phyloP scores from a whole-genome alignment of 2,888 invertebrate genomes.

The Synergus umbraculus region DNA sequence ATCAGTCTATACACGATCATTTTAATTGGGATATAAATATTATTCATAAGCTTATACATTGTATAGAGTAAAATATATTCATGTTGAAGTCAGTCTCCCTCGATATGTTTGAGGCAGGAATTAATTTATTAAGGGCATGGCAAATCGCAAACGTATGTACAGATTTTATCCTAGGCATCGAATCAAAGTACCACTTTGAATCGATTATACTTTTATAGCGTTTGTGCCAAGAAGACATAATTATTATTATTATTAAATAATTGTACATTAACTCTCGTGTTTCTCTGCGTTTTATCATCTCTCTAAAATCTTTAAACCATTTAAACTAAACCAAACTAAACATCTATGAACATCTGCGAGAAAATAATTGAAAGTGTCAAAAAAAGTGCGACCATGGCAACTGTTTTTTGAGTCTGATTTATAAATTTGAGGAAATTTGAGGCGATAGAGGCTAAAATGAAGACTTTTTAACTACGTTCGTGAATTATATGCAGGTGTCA shows the following conservation, averaged over 20 bases:
- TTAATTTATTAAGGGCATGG: constrained; percentile 22
- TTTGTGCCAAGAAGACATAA: constrained; percentile 32
- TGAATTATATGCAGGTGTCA: constrained; percentile 4
- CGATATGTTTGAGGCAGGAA: constrained; percentile 56
- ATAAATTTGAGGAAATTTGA: background rate
- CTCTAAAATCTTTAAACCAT: background rate
- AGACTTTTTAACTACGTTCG: background rate
- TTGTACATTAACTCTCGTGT: constrained; percentile 26
- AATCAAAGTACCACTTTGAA: constrained; percentile 39
- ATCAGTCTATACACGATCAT: constrained; percentile 57
- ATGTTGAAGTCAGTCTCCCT: constrained; percentile 64
- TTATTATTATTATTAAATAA: constrained; percentile 13
- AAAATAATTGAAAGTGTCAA: constrained; percentile 18
- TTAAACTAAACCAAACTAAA: too few relatives aligned
- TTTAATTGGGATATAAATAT: constrained; percentile 67
- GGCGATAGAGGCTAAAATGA: constrained; percentile 1
- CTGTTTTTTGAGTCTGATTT: background rate
- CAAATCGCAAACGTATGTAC: constrained; percentile 34
- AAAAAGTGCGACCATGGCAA: constrained; percentile 1
- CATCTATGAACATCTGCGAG: background rate
- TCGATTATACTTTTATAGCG: constrained; percentile 41
- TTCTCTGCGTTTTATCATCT: background rate
- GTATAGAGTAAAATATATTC: constrained; percentile 72
- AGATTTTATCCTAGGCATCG: constrained; percentile 40
- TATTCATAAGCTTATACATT: constrained; percentile 68